Conservation (phyloP, 2,797 vertebrate genomes). For the Eleutherodactylus coqui region DNA sequence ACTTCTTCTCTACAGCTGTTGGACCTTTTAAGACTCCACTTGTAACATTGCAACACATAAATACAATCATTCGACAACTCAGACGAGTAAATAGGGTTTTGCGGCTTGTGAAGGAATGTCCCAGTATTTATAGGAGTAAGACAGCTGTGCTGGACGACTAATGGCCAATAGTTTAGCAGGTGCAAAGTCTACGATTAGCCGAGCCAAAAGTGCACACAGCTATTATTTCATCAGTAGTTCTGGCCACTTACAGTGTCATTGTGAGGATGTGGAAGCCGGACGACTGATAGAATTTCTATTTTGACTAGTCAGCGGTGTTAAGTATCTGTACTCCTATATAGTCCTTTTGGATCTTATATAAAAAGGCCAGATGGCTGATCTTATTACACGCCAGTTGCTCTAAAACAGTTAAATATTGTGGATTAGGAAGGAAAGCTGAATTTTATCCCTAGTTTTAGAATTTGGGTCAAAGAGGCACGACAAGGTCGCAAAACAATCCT, state of each 20-base stretch:
- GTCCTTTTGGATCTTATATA: not conserved
- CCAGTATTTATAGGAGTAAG: constrained; percentile 42
- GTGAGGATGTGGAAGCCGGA: not conserved
- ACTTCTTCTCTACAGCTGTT: constrained; percentile 41
- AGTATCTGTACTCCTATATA: not conserved
- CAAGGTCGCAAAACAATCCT: no score
- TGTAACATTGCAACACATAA: constrained; percentile 31
- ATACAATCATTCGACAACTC: constrained; percentile 26
- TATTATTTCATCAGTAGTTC: constrained; percentile 14
- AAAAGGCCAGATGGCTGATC: not conserved
- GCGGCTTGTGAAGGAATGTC: constrained; percentile 25
- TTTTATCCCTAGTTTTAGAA: no score
- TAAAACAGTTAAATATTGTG: not conserved
- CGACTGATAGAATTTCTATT: not conserved
- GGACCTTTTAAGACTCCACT: constrained; percentile 1
- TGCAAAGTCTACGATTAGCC: constrained; percentile 23
- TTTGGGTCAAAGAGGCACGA: no score
- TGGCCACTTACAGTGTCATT: not conserved
- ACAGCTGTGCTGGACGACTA: constrained; percentile 22
- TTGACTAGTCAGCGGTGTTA: not conserved
- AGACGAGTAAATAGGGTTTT: constrained; percentile 22
- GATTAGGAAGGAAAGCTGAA: not conserved
- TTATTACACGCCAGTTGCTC: not conserved
- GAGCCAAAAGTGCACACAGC: not conserved
- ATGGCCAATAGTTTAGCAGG: constrained; percentile 32